Evolutionary conservation across 2,888 invertebrate genomes (phyloP).

Genomic region (Leptinotarsa tumamoca): DNA sequence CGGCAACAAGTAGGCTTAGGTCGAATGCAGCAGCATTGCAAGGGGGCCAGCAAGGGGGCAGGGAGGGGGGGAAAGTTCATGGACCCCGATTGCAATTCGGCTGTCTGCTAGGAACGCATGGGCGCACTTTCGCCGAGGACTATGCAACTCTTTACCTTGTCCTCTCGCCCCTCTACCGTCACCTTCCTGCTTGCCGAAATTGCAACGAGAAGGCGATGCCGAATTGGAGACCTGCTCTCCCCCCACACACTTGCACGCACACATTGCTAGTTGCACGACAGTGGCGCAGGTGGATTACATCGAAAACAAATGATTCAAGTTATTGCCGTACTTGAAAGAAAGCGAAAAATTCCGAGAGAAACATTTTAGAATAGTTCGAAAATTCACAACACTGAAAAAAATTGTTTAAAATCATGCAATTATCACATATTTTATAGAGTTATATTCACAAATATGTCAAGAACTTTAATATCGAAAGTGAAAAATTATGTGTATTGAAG

Average conservation of each 20-base stretch:
- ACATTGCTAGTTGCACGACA: slow-evolving; percentile 40
- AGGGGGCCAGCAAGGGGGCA: slow-evolving; percentile 40
- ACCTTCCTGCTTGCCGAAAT: slow-evolving; percentile 56
- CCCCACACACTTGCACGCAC: slow-evolving; percentile 40
- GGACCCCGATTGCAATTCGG: slow-evolving; percentile 66
- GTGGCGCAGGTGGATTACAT: slow-evolving; percentile 28
- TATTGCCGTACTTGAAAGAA: too few relatives aligned
- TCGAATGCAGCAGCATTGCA: slow-evolving; percentile 49
- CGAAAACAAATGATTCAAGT: too few relatives aligned
- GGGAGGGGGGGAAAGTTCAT: slow-evolving; percentile 54
- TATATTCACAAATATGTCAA: too few relatives aligned
- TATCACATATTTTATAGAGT: too few relatives aligned
- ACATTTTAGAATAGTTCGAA: too few relatives aligned
- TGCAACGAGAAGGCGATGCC: slow-evolving; percentile 48
- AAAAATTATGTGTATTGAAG: too few relatives aligned
- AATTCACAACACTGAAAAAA: too few relatives aligned
- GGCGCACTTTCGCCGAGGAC: slow-evolving; percentile 66
- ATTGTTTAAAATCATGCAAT: too few relatives aligned
- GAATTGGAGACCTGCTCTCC: slow-evolving; percentile 39
- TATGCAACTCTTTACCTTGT: slow-evolving; percentile 62
- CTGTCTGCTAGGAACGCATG: slow-evolving; percentile 68
- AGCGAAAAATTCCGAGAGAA: too few relatives aligned
- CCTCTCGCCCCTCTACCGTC: slow-evolving; percentile 52
- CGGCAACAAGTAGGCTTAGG: slow-evolving; percentile 58
- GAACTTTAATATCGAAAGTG: too few relatives aligned